Evolutionary conservation across 2,888 invertebrate genomes (phyloP), one percentile per base, ranked within the genome.

Genomic region (Cecidostiba fungosa): DNA sequence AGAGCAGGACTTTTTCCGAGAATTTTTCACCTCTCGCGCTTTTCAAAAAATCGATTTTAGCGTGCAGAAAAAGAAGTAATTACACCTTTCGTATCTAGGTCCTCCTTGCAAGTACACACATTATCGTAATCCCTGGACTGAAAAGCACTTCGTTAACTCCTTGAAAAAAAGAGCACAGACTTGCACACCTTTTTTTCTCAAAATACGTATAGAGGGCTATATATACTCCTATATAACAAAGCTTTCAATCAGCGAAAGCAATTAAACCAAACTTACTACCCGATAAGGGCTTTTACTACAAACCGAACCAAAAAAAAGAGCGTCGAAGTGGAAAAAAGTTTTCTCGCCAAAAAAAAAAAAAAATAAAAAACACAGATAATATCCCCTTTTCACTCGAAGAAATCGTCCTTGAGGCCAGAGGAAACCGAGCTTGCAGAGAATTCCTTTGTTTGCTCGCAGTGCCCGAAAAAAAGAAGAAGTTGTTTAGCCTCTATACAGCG

Each of bases 341-440:
- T 74, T 26, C 10, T 16, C 43, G n/a, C 39, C 0, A 19, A 36
- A 70, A 19, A 70, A 26, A 43, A 23, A 0, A 23, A 43, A 19
- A 36, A 70, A 19, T 36, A 26, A 43, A 23, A 0, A 23, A 43
- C 3, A 62, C 10, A 54, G 73, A 82, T 54, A 62, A 66, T 76
- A 43, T 74, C 59, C 59, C 54, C n/a, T 29, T 62, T 62, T 81
- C 47, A 74, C 43, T 32, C 76, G 50, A 50, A 36, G 66, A 82
- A 69, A 74, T 74, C 62, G 73, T 59, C 47, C 54, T 72, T 12
- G 36, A 39, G 39, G 32, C 32, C 10, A 26, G 26, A 54, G 39
- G 23, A 39, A 36, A 23, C 36, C 72, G 39, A 72, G 72, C 6
- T 36, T 47, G 50, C n/a, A 70, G 29, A 16, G 8, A n/a, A 66